Evolutionary conservation across 2,113 vertebrate genomes (phyloP).

Genomic region (Dicrurus megarhynchus): DNA sequence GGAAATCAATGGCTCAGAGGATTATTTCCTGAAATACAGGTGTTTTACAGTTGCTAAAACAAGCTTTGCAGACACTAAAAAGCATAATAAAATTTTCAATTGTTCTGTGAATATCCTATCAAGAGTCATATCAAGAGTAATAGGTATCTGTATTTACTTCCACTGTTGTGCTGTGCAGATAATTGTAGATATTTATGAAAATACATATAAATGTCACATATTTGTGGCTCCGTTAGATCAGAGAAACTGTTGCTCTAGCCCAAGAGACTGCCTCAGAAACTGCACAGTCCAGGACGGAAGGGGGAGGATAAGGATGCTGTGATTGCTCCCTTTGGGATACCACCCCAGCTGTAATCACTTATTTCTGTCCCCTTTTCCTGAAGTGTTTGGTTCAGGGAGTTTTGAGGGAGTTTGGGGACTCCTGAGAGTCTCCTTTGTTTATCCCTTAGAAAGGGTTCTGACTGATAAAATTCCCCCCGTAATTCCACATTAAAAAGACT

Average conservation of each 20-base stretch:
- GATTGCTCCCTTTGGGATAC: neutral
- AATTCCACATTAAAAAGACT: neutral
- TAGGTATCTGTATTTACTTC: neutral
- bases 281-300: fast-evolving
- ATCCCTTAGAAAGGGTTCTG: neutral
- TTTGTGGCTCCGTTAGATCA: neutral
- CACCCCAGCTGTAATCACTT: neutral
- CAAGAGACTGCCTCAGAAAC: neutral
- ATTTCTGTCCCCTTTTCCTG: neutral
- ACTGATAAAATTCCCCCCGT: neutral
- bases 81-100: neutral
- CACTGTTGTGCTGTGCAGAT: neutral
- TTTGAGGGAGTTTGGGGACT: neutral
- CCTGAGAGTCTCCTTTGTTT: neutral
- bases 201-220: neutral
- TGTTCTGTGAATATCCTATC: neutral
- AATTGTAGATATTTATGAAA: neutral
- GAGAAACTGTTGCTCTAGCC: neutral
- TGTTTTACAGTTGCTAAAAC: neutral
- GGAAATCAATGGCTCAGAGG: neutral
- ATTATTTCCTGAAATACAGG: neutral
- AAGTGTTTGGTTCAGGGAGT: neutral
- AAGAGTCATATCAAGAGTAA: neutral
- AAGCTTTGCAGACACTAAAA: neutral
- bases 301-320: neutral